A percentile compares a stretch with the other conserved stretches of the same genome.
Conservation (phyloP, 2,797 vertebrate genomes). For the Urosaurus nigricauda region DNA sequence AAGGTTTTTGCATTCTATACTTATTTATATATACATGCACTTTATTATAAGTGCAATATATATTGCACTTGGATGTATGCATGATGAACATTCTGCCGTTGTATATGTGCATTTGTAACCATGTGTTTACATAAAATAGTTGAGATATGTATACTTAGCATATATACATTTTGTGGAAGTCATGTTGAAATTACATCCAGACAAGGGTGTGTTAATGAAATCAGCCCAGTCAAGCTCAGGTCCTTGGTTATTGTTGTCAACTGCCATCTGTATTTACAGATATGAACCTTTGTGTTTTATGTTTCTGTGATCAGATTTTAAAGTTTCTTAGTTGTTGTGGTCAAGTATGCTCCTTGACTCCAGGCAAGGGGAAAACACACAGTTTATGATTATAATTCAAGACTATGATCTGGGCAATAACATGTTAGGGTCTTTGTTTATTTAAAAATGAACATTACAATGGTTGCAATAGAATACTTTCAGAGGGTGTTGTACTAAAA, state of each 20-base stretch:
- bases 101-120: not conserved
- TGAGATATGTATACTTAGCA: not conserved
- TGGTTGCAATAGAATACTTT: not conserved
- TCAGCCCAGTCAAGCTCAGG: accelerated
- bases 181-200: conserved; percentile 23
- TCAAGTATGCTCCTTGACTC: not conserved
- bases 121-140: not conserved
- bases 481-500: conserved; percentile 32
- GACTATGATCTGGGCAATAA: conserved; percentile 11
- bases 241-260: conserved; percentile 26
- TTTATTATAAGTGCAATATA: not conserved
- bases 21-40: not conserved
- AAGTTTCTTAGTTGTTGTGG: conserved; percentile 44
- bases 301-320: conserved; percentile 27
- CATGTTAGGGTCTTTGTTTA: not conserved
- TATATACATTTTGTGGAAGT: conserved; percentile 10
- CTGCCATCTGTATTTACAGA: not conserved
- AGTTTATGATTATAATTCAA: accelerated
- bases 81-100: not conserved
- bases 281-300: conserved; percentile 29
- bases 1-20: not conserved
- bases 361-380: conserved; percentile 15
- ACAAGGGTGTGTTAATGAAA: conserved; percentile 11
- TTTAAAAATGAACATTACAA: not conserved
- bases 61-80: not conserved